These are phyloP conservation scores for Dromiciops gliroides DNA, from an alignment of 2,113 vertebrate genomes.

Conservation along the genomic window DNA sequence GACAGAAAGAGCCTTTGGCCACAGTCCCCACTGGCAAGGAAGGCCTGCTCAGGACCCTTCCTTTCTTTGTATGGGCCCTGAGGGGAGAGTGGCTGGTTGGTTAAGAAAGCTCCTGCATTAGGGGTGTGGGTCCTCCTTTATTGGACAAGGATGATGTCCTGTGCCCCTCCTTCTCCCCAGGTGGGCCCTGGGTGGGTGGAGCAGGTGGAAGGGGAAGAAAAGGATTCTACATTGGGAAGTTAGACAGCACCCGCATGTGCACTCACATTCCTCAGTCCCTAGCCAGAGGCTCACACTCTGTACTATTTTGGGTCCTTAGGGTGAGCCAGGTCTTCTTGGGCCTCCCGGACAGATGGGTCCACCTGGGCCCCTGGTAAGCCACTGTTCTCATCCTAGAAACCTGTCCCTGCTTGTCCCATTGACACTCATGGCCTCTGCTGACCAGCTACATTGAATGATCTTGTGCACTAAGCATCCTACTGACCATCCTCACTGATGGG, in stretches of 20 bases:
- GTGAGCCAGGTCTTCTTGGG: conserved; percentile 92
- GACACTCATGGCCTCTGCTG: background rate
- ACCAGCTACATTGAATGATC: background rate
- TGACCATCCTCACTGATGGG: background rate
- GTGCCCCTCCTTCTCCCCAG: background rate
- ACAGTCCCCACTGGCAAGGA: background rate
- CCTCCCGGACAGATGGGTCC: conserved; percentile 91
- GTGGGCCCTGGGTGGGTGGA: background rate
- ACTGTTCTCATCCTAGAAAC: background rate
- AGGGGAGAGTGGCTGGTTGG: background rate
- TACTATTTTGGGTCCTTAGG: conserved; percentile 79
- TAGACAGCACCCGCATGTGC: background rate
- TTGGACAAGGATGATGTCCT: background rate
- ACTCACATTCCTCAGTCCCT: background rate
- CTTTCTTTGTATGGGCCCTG: background rate
- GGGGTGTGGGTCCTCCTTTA: background rate
- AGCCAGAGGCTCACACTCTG: background rate
- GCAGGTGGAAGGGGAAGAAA: background rate
- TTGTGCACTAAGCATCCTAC: background rate
- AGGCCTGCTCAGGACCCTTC: background rate
- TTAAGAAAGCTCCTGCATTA: background rate
- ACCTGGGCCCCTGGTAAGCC: conserved; percentile 92
- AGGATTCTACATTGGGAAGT: background rate
- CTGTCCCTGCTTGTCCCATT: background rate
- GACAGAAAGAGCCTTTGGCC: background rate